phyloP scores from a whole-genome alignment of 1,140 invertebrate genomes.

The Saccostrea glomerata region DNA sequence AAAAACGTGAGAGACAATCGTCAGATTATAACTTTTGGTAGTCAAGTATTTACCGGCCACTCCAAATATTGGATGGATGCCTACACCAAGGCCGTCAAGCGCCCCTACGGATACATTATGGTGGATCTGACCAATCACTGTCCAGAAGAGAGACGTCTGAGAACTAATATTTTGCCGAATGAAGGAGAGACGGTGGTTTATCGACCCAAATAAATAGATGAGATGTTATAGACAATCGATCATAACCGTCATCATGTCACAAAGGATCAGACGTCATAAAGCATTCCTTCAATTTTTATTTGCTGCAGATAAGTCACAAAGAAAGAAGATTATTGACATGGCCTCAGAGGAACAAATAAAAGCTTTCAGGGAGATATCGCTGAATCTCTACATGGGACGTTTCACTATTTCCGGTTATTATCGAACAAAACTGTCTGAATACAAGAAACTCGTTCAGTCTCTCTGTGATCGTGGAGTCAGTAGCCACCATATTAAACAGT shows the following conservation, averaged over 20 bases:
- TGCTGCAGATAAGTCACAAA: background rate
- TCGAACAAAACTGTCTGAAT: background rate
- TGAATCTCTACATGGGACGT: constrained; percentile 20
- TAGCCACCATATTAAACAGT: background rate
- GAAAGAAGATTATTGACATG: constrained; percentile 5
- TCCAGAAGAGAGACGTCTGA: constrained; percentile 43
- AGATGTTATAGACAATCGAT: background rate
- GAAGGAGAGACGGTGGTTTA: constrained; percentile 48
- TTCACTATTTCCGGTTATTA: background rate
- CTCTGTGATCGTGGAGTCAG: background rate
- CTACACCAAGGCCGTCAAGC: constrained; percentile 39
- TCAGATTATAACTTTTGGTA: constrained; percentile 45
- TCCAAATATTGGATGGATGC: constrained; percentile 41
- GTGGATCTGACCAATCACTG: constrained; percentile 39
- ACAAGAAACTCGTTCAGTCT: constrained; percentile 26
- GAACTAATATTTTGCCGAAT: constrained; percentile 46
- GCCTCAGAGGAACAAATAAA: constrained; percentile 8
- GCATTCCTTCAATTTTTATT: background rate
- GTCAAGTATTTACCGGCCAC: constrained; percentile 48
- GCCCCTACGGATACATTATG: constrained; percentile 48
- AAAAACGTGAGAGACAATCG: constrained; percentile 50
- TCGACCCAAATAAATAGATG: background rate
- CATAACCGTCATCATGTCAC: background rate
- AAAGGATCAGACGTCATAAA: background rate
- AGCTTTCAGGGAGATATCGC: background rate